Percentiles rank a stretch among this genome's conserved stretches.
Conservation (phyloP, 2,888 invertebrate genomes). For the Ennomos fuscantarius region DNA sequence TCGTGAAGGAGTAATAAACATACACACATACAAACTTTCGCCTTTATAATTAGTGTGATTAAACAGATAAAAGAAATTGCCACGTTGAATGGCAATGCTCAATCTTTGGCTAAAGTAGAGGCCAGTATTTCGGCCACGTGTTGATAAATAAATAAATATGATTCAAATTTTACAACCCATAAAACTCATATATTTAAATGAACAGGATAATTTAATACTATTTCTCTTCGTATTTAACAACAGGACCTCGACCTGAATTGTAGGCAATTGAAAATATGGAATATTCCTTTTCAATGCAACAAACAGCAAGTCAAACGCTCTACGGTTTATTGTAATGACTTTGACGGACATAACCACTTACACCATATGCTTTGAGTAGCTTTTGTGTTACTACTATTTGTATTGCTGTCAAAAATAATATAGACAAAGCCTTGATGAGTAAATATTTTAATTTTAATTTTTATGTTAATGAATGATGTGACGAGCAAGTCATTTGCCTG, state of each 20-base stretch:
- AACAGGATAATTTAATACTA: neutral
- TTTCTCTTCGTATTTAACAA: constrained; percentile 11
- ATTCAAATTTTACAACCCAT: too few relatives aligned
- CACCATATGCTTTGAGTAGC: neutral
- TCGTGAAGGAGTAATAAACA: too few relatives aligned
- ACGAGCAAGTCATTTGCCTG: too few relatives aligned
- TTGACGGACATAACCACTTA: constrained; percentile 12
- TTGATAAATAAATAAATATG: too few relatives aligned
- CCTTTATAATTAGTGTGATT: too few relatives aligned
- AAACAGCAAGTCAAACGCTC: constrained; percentile 11
- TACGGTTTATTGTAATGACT: constrained; percentile 25
- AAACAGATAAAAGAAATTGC: too few relatives aligned
- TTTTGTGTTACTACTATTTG: constrained; percentile 1
- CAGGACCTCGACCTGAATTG: constrained; percentile 19
- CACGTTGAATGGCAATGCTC: too few relatives aligned
- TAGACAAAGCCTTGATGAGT: neutral
- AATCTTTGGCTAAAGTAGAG: too few relatives aligned
- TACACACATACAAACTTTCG: too few relatives aligned
- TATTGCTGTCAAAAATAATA: neutral
- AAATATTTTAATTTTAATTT: neutral
- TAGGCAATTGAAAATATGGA: constrained; percentile 4
- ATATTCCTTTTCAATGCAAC: constrained; percentile 21
- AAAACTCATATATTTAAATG: too few relatives aligned
- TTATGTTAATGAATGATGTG: too few relatives aligned
- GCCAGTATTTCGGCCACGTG: too few relatives aligned